Base-by-base conservation (phyloP, 2,113 vertebrate genomes). In the Machaerirhynchus nigripectus region DNA sequence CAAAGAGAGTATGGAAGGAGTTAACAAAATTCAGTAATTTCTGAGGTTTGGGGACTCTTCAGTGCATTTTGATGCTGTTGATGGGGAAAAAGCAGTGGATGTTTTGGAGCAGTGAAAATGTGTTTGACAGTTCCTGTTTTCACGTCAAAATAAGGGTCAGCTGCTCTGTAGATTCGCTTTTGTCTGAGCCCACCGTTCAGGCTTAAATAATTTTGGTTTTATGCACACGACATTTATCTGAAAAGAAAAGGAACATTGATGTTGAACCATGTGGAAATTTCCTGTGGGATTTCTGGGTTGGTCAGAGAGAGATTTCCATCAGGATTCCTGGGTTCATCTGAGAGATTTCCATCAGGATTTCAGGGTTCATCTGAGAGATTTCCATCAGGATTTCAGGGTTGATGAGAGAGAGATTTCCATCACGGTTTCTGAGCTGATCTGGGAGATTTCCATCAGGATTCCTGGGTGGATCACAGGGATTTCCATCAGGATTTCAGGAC, bases 391-490 rank as follows among this genome's bases (percentile, higher is more conserved):
- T 35, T 55, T 0, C 20, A 6, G 24, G 15, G 11, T 0, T 18
- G 19, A 23, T 19, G 9, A 9, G 2, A 15, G 2, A 15, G 2
- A 0, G 7, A 68, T 56, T 47, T 33, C 40, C 17, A 21, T 21
- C 8, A 39, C 35, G 44, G 52, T 42, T 42, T 0, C 4, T 13
- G 37, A 4, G 30, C 0, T 73, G 22, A 33, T 18, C 11, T 22
- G 4, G 7, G 6, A 1, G 37, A 42, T 73, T 42, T 55, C 37
- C 16, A 19, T 71, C 12, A 14, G 68, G 21, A 33, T 73, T 33
- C 0, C 17, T 21, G 50, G 37, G 9, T 0, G 42, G 4, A 55
- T 13, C 7, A 26, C 1, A 15, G 5, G 0, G 13, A 20, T 42
- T 73, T 44, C 23, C 5, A 5, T 33, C 12, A 26, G 31, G 28